Conservation (phyloP, 2,797 vertebrate species). For the Erethizon dorsatum region DNA sequence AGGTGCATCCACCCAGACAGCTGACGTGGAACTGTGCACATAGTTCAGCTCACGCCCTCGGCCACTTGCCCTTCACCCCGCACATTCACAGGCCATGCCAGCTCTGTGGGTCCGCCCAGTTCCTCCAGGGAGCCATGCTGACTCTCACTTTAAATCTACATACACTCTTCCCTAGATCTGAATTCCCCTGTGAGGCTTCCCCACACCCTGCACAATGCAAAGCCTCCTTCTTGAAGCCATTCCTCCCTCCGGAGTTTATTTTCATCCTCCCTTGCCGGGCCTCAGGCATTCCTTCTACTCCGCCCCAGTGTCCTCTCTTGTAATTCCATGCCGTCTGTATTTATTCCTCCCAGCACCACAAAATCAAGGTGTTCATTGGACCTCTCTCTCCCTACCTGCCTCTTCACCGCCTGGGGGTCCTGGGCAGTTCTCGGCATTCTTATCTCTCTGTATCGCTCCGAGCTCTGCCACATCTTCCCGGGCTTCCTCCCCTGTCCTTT, state of each 20-base stretch:
- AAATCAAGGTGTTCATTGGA: not conserved
- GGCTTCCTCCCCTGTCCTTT: not conserved
- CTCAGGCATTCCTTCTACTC: not conserved
- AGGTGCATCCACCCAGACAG: too few species aligned
- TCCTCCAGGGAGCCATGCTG: not conserved
- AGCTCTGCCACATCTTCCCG: too few species aligned
- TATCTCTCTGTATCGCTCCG: not conserved
- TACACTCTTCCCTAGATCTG: not conserved
- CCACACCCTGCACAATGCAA: not conserved
- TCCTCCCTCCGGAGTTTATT: not conserved
- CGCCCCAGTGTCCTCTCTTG: not conserved
- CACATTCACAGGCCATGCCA: too few species aligned
- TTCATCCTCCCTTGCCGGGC: not conserved
- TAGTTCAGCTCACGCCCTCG: too few species aligned
- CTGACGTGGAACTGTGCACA: not conserved
- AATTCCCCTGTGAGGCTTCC: not conserved
- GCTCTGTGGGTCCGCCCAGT: not conserved
- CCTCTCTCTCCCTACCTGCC: not conserved
- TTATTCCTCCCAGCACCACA: not conserved
- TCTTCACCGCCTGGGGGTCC: not conserved
- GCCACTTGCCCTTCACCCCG: not conserved
- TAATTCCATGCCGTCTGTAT: not conserved
- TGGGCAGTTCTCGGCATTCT: not conserved
- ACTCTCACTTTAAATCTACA: too few species aligned
- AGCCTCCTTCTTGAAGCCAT: not conserved